These are phyloP conservation scores for Cassiopea andromeda DNA, from an alignment of 30 jellyfish, hydroid and myxozoan species.

Conservation along the genomic window DNA sequence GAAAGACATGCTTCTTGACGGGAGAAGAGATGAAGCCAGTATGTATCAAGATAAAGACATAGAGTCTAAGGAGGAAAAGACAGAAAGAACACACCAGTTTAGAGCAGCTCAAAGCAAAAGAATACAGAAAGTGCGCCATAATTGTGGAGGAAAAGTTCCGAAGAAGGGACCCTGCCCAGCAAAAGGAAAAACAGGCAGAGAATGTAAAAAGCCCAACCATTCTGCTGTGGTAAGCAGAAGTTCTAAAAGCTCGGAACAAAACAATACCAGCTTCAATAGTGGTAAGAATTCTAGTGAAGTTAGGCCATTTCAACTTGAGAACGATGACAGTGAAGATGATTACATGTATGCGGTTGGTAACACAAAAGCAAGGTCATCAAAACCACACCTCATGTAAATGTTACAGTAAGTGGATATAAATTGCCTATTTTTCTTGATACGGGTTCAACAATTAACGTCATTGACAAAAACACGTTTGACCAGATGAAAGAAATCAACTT, in stretches of 20 bases:
- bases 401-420: too few relatives aligned
- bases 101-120: neutral
- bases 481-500: too few relatives aligned
- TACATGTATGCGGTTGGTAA: constrained; percentile 12
- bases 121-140: neutral
- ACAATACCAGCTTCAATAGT: neutral
- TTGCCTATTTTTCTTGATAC: too few relatives aligned
- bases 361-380: neutral
- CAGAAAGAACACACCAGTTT: constrained; percentile 9
- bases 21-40: neutral
- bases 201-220: neutral
- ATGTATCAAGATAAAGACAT: neutral
- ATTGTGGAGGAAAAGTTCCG: neutral
- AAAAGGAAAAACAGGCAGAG: neutral
- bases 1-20: neutral
- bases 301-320: constrained; percentile 3
- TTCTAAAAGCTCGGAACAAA: neutral
- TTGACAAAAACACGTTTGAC: too few relatives aligned
- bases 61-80: constrained; percentile 10
- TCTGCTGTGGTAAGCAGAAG: constrained; percentile 4
- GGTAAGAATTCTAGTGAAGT: neutral
- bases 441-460: too few relatives aligned
- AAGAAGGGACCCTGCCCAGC: neutral
- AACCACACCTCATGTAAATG: too few relatives aligned
- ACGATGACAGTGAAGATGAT: neutral